phyloP scores from a whole-genome alignment of 2,797 vertebrate species.

The Cryptoblepharus egeriae region DNA sequence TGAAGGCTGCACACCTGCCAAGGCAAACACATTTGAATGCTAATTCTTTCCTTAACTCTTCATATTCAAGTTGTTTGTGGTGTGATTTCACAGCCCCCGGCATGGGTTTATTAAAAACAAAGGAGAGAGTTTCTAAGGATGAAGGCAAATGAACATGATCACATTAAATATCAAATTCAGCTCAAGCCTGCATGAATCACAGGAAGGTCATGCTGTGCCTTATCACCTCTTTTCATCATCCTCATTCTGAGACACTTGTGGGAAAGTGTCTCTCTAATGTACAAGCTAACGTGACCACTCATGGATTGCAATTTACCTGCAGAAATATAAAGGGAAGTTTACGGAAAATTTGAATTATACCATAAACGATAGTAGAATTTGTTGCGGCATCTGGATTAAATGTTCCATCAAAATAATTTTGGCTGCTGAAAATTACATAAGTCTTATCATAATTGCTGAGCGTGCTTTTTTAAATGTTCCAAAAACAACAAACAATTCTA shows the following conservation, averaged over 20 bases:
- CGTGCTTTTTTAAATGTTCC: accelerated
- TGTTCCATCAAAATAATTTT: background rate
- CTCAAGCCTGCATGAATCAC: background rate
- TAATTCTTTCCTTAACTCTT: background rate
- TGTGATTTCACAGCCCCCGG: background rate
- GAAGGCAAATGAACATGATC: background rate
- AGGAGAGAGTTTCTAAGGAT: background rate
- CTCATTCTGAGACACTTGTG: background rate
- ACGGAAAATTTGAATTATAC: background rate
- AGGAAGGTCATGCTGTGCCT: constrained; percentile 1
- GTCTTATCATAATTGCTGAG: constrained; percentile 6
- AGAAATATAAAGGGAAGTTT: background rate
- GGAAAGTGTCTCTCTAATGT: constrained; percentile 22
- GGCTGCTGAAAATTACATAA: background rate
- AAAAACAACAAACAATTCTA: too few relatives aligned
- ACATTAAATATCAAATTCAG: background rate
- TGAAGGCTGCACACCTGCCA: background rate
- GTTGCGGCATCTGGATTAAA: background rate
- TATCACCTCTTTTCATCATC: constrained; percentile 5
- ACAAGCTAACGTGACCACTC: constrained; percentile 3
- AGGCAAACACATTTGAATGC: accelerated
- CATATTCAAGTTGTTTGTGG: background rate
- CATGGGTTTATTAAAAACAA: background rate
- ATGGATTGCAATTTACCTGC: background rate
- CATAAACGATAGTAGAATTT: constrained; percentile 2